A percentile compares a stretch with the other conserved stretches of the same genome.
Conservation (phyloP, 1,140 invertebrate genomes). For the Teleogryllus occipitalis region DNA sequence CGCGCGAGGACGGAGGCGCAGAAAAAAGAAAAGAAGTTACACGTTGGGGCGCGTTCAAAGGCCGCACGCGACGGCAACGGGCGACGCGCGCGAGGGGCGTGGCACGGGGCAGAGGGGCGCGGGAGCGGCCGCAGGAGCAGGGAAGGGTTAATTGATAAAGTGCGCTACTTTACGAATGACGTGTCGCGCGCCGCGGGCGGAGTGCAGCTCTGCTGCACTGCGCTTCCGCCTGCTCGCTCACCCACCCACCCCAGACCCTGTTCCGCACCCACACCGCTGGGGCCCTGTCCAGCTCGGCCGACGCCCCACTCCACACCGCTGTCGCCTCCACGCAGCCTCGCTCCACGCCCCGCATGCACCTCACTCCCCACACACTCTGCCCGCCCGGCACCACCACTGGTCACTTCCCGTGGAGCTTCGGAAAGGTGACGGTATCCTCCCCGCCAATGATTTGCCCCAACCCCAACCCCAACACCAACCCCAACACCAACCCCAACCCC, state of each 20-base stretch:
- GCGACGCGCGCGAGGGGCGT: neutral
- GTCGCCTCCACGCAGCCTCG: neutral
- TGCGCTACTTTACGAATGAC: neutral
- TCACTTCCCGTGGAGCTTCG: too few relatives aligned
- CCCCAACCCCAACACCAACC: too few relatives aligned
- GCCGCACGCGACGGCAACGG: neutral
- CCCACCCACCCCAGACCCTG: too few relatives aligned
- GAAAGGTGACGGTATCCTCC: too few relatives aligned
- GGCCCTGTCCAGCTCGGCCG: too few relatives aligned
- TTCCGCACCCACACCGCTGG: neutral
- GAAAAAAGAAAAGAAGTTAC: neutral
- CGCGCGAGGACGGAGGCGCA: neutral
- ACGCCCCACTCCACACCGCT: neutral
- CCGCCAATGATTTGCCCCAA: too few relatives aligned
- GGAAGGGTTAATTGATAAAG: neutral
- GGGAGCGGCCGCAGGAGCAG: too few relatives aligned
- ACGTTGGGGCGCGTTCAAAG: neutral
- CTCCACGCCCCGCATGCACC: neutral
- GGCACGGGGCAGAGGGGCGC: too few relatives aligned
- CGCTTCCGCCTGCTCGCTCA: too few relatives aligned
- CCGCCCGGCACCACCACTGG: neutral
- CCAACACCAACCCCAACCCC: too few relatives aligned
- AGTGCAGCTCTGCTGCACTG: too few relatives aligned
- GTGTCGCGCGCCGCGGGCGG: neutral
- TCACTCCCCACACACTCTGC: neutral